These are phyloP conservation scores for Lagria hirta DNA, from an alignment of 2,888 invertebrate genomes.

Conservation along the genomic window DNA sequence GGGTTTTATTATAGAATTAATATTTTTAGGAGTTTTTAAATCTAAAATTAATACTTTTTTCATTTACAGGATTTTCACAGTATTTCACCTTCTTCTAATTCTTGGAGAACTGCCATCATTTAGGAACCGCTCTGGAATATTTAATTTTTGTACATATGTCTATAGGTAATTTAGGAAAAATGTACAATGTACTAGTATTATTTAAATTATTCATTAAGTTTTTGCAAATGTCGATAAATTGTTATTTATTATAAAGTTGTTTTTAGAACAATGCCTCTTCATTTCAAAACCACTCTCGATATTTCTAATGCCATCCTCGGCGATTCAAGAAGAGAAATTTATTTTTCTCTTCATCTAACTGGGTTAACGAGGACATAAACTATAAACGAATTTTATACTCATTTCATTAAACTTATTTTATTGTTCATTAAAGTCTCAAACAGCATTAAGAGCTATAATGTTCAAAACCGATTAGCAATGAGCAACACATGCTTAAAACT, in stretches of 20 bases:
- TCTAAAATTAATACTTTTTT: constrained; percentile 2
- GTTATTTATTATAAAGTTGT: constrained; percentile 44
- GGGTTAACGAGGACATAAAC: too few species aligned
- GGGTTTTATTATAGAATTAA: constrained; percentile 12
- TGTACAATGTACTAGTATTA: constrained; percentile 12
- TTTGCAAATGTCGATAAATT: constrained; percentile 41
- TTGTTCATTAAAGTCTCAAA: too few species aligned
- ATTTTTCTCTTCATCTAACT: too few species aligned
- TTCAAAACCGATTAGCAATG: too few species aligned
- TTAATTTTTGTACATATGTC: constrained; percentile 11
- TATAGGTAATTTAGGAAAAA: constrained; percentile 9
- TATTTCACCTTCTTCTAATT: constrained; percentile 24
- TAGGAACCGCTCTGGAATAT: constrained; percentile 7
- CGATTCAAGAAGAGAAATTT: too few species aligned
- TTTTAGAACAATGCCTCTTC: too few species aligned
- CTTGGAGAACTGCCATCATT: constrained; percentile 17
- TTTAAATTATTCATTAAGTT: constrained; percentile 22
- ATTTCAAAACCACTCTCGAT: too few species aligned
- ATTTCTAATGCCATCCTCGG: too few species aligned
- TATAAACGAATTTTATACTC: too few species aligned
- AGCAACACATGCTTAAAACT: too few species aligned
- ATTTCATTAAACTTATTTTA: too few species aligned
- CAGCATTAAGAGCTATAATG: too few species aligned
- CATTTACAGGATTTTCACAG: constrained; percentile 24
- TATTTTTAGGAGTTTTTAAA: constrained; percentile 9